Evolutionary conservation across 2,888 invertebrate genomes (phyloP).

Genomic region (Polymixis lichenea): DNA sequence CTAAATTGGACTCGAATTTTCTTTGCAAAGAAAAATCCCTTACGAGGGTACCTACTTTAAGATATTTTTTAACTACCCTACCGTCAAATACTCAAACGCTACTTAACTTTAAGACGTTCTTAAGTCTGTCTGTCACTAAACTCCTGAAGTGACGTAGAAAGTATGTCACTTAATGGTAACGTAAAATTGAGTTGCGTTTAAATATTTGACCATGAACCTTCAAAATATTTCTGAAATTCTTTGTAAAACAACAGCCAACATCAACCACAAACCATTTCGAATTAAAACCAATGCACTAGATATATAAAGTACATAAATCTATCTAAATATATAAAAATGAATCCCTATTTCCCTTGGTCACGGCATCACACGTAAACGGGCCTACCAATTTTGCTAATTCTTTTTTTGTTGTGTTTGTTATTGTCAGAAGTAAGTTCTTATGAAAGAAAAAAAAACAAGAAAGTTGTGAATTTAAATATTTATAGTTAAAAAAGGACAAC

Average conservation of each 20-base stretch:
- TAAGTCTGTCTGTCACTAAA: background rate
- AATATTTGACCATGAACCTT: background rate
- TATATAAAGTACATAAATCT: too few species aligned
- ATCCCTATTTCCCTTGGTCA: too few species aligned
- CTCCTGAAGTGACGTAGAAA: background rate
- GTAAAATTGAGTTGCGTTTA: background rate
- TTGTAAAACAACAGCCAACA: background rate
- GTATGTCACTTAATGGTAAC: background rate
- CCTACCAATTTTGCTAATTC: too few species aligned
- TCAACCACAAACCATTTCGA: background rate
- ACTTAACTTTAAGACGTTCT: background rate
- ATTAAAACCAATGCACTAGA: background rate
- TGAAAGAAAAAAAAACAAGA: too few species aligned
- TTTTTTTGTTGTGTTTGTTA: too few species aligned
- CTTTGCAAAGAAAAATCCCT: background rate
- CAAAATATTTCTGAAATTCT: background rate
- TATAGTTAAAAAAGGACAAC: too few species aligned
- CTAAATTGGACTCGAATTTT: slow-evolving; percentile 18
- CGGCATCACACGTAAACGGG: too few species aligned
- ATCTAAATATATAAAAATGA: too few species aligned
- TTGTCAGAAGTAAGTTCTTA: too few species aligned
- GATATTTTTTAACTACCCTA: slow-evolving; percentile 16
- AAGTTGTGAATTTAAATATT: too few species aligned
- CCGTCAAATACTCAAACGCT: background rate
- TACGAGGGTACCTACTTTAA: background rate